Conservation (phyloP, 1,140 invertebrate species). For the Drosophila sucinea region DNA sequence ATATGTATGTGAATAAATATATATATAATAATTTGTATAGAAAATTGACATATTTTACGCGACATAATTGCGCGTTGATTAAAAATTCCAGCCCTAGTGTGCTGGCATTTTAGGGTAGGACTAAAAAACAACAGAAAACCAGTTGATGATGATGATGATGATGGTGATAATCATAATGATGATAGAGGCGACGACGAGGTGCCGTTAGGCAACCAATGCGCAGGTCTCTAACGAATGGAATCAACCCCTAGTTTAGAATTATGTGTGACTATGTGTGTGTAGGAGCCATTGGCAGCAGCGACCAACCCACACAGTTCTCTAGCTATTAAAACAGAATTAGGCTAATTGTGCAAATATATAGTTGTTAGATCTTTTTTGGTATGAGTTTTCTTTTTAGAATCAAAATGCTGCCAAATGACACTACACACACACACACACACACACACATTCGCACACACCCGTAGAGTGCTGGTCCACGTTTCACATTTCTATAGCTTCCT, state of each 20-base stretch:
- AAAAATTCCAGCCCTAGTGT: slow-evolving; percentile 59
- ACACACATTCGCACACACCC: background rate
- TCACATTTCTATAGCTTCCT: background rate
- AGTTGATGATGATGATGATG: slow-evolving; percentile 36
- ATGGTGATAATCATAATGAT: slow-evolving; percentile 19
- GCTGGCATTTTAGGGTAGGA: slow-evolving; percentile 65
- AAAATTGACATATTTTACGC: slow-evolving; percentile 7
- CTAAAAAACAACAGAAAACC: slow-evolving; percentile 43
- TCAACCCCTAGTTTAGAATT: slow-evolving; percentile 74
- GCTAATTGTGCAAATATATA: slow-evolving; percentile 56
- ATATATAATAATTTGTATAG: background rate
- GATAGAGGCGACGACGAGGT: slow-evolving; percentile 15
- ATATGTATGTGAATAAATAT: background rate
- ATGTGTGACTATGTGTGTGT: slow-evolving; percentile 38
- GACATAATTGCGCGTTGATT: slow-evolving; percentile 75
- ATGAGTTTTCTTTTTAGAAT: background rate
- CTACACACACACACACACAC: background rate
- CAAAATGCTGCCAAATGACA: background rate
- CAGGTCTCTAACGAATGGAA: slow-evolving; percentile 74
- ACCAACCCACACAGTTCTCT: slow-evolving; percentile 70
- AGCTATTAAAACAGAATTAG: slow-evolving; percentile 53
- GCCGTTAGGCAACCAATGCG: slow-evolving; percentile 51
- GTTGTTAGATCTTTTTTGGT: background rate
- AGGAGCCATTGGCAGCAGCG: slow-evolving; percentile 65
- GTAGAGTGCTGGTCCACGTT: background rate